Conservation (phyloP, 2,888 invertebrate genomes). For the Diploptera punctata region DNA sequence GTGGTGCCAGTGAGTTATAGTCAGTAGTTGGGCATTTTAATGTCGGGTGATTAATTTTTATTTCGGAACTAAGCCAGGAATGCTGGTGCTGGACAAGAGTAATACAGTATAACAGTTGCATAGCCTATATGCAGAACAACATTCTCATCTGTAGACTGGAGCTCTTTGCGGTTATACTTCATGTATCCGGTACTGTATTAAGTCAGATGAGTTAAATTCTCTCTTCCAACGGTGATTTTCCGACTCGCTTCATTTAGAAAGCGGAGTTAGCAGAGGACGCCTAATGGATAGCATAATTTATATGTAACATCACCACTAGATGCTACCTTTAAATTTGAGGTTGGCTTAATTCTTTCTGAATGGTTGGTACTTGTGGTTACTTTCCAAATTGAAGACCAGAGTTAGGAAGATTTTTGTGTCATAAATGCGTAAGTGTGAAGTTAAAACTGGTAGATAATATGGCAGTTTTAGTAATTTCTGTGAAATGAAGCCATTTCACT, state of each 20-base stretch:
- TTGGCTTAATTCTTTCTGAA: not conserved
- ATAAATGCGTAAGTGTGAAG: too few species aligned
- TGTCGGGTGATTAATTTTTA: too few species aligned
- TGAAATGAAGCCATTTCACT: not conserved
- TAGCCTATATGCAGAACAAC: too few species aligned
- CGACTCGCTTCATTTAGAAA: constrained; percentile 18
- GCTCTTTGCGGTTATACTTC: constrained; percentile 2
- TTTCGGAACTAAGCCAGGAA: too few species aligned
- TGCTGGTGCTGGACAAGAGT: too few species aligned
- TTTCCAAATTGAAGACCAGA: not conserved
- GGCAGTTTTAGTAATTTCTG: too few species aligned
- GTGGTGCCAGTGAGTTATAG: too few species aligned
- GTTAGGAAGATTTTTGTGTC: not conserved
- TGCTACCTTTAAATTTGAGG: not conserved
- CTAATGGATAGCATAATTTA: constrained; percentile 1
- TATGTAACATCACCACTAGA: not conserved
- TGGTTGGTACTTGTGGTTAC: not conserved
- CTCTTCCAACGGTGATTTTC: constrained; percentile 10
- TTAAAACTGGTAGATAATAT: too few species aligned
- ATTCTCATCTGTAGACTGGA: too few species aligned
- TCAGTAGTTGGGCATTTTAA: too few species aligned
- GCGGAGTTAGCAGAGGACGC: not conserved
- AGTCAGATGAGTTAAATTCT: not conserved
- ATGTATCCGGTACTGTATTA: constrained; percentile 8
- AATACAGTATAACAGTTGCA: too few species aligned